Conservation (phyloP, 2,797 vertebrate genomes). For the Perodicticus potto region DNA sequence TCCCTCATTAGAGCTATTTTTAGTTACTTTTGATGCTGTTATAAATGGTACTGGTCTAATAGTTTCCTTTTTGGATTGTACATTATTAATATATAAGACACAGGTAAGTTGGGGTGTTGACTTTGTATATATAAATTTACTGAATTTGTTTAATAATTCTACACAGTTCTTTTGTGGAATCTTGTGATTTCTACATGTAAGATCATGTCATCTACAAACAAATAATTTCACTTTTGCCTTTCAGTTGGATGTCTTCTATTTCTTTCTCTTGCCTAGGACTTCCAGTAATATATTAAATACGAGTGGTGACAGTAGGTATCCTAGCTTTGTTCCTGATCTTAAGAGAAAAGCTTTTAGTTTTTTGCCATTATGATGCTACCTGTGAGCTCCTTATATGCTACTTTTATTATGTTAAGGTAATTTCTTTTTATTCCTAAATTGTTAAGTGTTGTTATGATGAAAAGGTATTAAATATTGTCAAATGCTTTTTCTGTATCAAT, state of each 20-base stretch:
- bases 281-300: background rate
- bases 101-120: background rate
- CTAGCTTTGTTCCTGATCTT: background rate
- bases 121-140: background rate
- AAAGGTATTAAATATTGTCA: background rate
- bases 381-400: background rate
- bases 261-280: background rate
- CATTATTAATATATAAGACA: no score
- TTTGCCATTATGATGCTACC: background rate
- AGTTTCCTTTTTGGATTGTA: background rate
- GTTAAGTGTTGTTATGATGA: background rate
- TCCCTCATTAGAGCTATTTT: background rate
- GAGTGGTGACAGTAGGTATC: background rate
- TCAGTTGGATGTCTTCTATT: background rate
- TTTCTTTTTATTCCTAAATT: background rate
- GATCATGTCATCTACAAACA: background rate
- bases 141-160: background rate
- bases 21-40: background rate
- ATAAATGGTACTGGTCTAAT: background rate
- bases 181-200: background rate
- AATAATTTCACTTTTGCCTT: background rate
- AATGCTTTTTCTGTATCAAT: background rate
- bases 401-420: background rate
- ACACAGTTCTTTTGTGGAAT: background rate
- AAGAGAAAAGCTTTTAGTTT: background rate